Evolutionary conservation across 2,888 invertebrate species (phyloP), one percentile per base, ranked within the genome.

Genomic region (Isotomurus palustris): DNA sequence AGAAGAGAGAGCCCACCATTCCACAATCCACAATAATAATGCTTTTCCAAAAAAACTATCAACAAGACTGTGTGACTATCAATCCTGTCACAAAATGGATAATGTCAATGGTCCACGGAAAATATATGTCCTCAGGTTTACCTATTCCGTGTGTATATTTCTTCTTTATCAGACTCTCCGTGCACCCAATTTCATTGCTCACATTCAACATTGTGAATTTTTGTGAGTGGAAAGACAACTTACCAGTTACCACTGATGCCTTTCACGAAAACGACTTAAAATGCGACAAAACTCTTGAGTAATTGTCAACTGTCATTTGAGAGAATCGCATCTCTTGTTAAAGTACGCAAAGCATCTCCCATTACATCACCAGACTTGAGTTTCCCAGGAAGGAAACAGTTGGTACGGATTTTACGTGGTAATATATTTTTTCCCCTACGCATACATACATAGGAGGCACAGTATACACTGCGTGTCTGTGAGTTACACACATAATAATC

Each of bases 261-360:
- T 22, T 43, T 43, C 24, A 43, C 24, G 43, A 43, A 43, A 43
- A 43, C 43, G 43, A 43, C 43, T n/a, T n/a, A n/a, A n/a, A n/a
- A n/a, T n/a, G n/a, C n/a, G n/a, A 43, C 43, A 22, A 43, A 43
- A 24, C 22, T 21, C 36, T 36, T 38, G 35, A 36, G 50, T 50
- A 50, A 50, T 50, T 50, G 50, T 50, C 50, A 50, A 50, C 50
- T 50, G 50, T 50, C 40, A 50, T 38, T 21, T 36, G n/a, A n/a
- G n/a, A n/a, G n/a, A n/a, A n/a, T n/a, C n/a, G n/a, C n/a, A n/a
- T n/a, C n/a, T n/a, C n/a, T n/a, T n/a, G n/a, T n/a, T n/a, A n/a
- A n/a, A n/a, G n/a, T n/a, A n/a, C n/a, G n/a, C n/a, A n/a, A n/a
- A n/a, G n/a, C n/a, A n/a, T n/a, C n/a, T n/a, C n/a, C n/a, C n/a